These are phyloP conservation scores for Hormiphora californensis DNA, from an alignment of 37 sponge, comb jelly and placozoan genomes.

Conservation along the genomic window DNA sequence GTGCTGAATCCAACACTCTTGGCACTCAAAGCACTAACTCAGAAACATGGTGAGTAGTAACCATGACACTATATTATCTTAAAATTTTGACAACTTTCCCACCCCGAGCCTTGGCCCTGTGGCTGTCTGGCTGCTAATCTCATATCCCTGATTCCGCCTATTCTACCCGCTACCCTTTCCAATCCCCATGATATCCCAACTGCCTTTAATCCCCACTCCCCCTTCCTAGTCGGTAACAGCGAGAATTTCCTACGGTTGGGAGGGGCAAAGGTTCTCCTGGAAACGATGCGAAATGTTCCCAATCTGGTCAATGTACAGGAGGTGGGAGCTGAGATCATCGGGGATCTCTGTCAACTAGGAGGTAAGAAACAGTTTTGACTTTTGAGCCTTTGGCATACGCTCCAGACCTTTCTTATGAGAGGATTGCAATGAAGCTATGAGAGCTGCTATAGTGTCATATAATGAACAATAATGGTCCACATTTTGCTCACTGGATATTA, in stretches of 20 bases:
- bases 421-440: no score
- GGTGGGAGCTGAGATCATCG: slow-evolving; percentile 44
- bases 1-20: slow-evolving; percentile 45
- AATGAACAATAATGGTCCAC: no score
- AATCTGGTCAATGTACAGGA: slow-evolving; percentile 50
- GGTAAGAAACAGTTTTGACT: no score
- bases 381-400: no score
- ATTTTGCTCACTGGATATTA: no score
- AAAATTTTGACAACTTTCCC: no score
- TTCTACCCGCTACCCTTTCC: neutral
- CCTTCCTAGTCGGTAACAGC: slow-evolving; percentile 38
- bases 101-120: no score
- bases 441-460: no score
- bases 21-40: slow-evolving; percentile 55
- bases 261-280: slow-evolving; percentile 7
- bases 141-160: neutral
- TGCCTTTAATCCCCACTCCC: neutral
- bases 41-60: slow-evolving; percentile 37
- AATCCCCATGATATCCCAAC: neutral
- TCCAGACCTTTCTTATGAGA: no score
- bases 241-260: slow-evolving; percentile 34
- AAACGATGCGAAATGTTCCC: slow-evolving; percentile 42
- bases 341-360: slow-evolving; percentile 51
- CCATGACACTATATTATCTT: no score
- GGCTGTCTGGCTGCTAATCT: neutral